These are phyloP conservation scores for Byasa hedistus DNA, from an alignment of 2,888 invertebrate species.

Conservation along the genomic window DNA sequence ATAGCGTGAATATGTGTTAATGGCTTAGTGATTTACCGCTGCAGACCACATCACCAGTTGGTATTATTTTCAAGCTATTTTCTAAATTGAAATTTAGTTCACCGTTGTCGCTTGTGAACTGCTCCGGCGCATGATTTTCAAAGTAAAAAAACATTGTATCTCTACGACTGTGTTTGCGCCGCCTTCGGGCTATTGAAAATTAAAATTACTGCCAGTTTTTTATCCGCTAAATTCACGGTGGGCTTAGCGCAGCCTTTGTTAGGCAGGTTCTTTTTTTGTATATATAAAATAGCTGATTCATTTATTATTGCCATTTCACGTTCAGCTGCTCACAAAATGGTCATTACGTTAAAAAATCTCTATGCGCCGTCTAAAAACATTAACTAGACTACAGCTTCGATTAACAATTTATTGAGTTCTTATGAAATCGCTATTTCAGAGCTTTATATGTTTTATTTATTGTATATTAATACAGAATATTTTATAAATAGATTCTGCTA, in stretches of 20 bases:
- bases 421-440: not conserved
- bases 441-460: too few relatives aligned
- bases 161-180: conserved; percentile 55
- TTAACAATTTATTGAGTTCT: not conserved
- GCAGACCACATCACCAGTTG: not conserved
- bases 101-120: conserved; percentile 37
- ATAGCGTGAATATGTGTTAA: too few relatives aligned
- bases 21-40: too few relatives aligned
- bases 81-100: not conserved
- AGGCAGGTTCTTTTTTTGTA: conserved; percentile 32
- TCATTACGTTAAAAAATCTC: conserved; percentile 3
- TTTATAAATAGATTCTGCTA: too few relatives aligned
- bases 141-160: conserved; percentile 61
- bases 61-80: not conserved
- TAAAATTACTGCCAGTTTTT: conserved; percentile 68
- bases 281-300: conserved; percentile 30
- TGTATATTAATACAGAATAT: too few relatives aligned
- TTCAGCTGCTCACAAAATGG: conserved; percentile 20
- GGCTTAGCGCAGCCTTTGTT: conserved; percentile 54
- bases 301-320: conserved; percentile 26
- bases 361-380: conserved; percentile 7
- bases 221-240: conserved; percentile 55
- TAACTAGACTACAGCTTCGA: conserved; percentile 7
- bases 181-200: conserved; percentile 73
- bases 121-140: conserved; percentile 42